Conservation (phyloP, 2,113 vertebrate genomes). For the Eira barbara region DNA sequence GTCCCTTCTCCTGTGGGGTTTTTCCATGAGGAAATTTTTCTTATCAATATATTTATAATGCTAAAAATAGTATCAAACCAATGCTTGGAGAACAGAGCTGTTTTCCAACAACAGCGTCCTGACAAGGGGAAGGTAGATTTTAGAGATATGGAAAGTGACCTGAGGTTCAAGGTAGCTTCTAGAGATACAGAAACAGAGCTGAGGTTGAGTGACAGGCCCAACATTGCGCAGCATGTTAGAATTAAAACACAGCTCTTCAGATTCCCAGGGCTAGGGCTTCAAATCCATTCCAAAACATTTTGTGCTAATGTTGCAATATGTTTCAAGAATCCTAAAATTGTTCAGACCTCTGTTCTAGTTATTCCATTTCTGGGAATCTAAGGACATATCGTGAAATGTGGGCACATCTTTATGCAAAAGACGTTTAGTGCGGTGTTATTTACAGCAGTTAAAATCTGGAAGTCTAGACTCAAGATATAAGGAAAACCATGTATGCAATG, state of each 20-base stretch:
- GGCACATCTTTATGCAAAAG: background rate
- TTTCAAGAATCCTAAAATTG: conserved; percentile 29
- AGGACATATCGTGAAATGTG: background rate
- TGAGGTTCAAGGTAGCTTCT: background rate
- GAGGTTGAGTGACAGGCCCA: background rate
- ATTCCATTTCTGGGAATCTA: background rate
- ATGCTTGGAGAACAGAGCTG: background rate
- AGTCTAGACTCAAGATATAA: background rate
- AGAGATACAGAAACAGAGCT: background rate
- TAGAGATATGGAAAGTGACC: background rate
- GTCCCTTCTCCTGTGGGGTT: background rate
- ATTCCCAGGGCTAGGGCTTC: background rate
- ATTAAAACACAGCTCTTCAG: background rate
- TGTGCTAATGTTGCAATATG: background rate
- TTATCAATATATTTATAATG: background rate
- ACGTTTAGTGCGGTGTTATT: background rate
- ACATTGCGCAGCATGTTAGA: too few relatives aligned
- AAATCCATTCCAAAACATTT: background rate
- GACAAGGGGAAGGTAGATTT: background rate
- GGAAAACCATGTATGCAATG: background rate
- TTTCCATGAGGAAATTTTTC: background rate
- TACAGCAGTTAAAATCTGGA: background rate
- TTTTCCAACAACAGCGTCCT: background rate
- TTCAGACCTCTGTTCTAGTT: conserved; percentile 35
- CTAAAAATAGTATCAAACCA: background rate